Conservation (phyloP, 2,888 invertebrate genomes). For the Idaea dimidiata region DNA sequence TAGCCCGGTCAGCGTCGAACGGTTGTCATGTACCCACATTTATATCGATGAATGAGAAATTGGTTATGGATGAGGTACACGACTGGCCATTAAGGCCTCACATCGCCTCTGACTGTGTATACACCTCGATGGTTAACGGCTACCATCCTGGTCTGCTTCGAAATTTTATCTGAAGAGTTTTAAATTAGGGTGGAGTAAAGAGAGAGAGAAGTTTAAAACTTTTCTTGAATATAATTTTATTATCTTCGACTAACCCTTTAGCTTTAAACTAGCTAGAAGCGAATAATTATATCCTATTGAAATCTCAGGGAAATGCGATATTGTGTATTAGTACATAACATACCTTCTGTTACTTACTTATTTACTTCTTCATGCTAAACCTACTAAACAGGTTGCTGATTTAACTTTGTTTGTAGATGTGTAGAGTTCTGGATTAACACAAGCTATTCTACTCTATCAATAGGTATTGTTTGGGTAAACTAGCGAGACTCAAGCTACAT, state of each 20-base stretch:
- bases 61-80: constrained; percentile 78
- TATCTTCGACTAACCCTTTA: neutral
- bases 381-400: too few relatives aligned
- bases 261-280: neutral
- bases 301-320: neutral
- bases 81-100: constrained; percentile 67
- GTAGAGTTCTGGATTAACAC: too few relatives aligned
- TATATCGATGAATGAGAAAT: constrained; percentile 81
- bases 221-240: neutral
- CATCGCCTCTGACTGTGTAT: constrained; percentile 54
- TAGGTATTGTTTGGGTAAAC: too few relatives aligned
- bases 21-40: constrained; percentile 77
- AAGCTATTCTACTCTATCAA: too few relatives aligned
- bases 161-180: constrained; percentile 51
- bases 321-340: too few relatives aligned
- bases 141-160: constrained; percentile 64
- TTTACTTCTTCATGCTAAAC: too few relatives aligned
- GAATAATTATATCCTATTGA: too few relatives aligned
- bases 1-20: constrained; percentile 56
- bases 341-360: too few relatives aligned
- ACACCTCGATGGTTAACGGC: constrained; percentile 45
- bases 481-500: too few relatives aligned
- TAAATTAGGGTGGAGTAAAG: neutral
- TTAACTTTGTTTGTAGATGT: too few relatives aligned
- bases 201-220: neutral